phyloP scores from a whole-genome alignment of 2,113 vertebrate genomes.

The Mastomys coucha region DNA sequence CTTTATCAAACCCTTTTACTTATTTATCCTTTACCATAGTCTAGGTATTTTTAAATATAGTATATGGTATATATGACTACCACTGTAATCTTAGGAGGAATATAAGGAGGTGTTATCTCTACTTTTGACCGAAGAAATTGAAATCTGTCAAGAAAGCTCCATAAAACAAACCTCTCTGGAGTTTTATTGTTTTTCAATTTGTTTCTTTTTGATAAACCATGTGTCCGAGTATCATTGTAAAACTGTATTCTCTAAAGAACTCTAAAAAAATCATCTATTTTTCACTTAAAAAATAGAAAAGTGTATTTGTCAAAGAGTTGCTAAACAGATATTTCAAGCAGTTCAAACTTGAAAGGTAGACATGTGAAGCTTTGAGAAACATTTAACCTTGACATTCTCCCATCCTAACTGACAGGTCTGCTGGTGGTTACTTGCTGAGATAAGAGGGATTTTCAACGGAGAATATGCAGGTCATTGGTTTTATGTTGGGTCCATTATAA shows the following conservation, averaged over 20 bases:
- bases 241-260: background rate
- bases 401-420: slow-evolving; percentile 62
- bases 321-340: slow-evolving; percentile 50
- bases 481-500: slow-evolving; percentile 69
- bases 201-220: slow-evolving; percentile 10
- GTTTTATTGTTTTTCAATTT: background rate
- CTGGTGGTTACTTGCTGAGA: slow-evolving; percentile 73
- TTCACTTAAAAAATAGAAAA: slow-evolving; percentile 38
- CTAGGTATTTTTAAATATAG: background rate
- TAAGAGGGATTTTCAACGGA: slow-evolving; percentile 64
- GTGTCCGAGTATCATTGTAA: background rate
- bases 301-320: slow-evolving; percentile 29
- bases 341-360: slow-evolving; percentile 67
- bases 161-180: background rate
- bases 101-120: background rate
- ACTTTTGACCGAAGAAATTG: slow-evolving; percentile 31
- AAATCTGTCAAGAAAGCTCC: background rate
- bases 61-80: background rate
- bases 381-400: slow-evolving; percentile 78
- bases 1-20: background rate
- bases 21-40: background rate
- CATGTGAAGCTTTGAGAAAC: slow-evolving; percentile 57
- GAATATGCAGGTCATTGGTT: slow-evolving; percentile 75
- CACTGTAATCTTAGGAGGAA: background rate
- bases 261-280: background rate